Evolutionary conservation across 2,797 vertebrate genomes (phyloP).

Genomic region (Mergus octosetaceus): DNA sequence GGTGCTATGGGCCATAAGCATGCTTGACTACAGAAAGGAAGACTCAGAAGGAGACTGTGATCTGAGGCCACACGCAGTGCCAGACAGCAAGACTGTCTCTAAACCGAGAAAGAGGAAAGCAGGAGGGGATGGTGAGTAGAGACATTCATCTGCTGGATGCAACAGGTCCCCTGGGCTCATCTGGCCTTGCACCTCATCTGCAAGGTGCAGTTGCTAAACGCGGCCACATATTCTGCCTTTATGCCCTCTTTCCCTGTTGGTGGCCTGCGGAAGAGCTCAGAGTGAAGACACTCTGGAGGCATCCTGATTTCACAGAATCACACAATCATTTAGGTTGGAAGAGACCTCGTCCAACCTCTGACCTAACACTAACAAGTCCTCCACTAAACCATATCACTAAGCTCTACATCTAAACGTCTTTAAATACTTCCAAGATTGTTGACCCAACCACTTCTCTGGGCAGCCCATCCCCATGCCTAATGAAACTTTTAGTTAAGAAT

Average conservation of each 20-base stretch:
- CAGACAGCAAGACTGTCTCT: background rate
- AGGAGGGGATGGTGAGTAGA: background rate
- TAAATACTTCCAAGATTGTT: too few relatives aligned
- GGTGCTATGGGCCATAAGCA: background rate
- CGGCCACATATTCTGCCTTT: background rate
- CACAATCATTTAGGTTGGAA: too few relatives aligned
- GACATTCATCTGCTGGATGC: background rate
- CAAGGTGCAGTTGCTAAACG: background rate
- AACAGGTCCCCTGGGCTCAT: background rate
- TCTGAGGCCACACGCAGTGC: background rate
- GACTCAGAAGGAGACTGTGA: background rate
- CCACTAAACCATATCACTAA: too few relatives aligned
- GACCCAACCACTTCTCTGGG: too few relatives aligned
- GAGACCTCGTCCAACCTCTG: too few relatives aligned
- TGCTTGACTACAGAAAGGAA: background rate
- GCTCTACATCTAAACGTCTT: too few relatives aligned
- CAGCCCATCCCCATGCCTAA: too few relatives aligned
- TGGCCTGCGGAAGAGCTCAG: background rate
- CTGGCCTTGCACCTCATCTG: background rate
- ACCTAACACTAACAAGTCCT: too few relatives aligned
- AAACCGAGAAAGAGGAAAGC: background rate
- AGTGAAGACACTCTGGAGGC: background rate
- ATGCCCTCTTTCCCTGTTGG: background rate
- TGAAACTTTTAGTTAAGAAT: too few relatives aligned
- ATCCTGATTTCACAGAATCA: too few relatives aligned